Percentiles rank a stretch among this genome's conserved stretches.
These are phyloP conservation scores for Sinonovacula constricta DNA, from an alignment of 1,140 invertebrate genomes.

Conservation along the genomic window DNA sequence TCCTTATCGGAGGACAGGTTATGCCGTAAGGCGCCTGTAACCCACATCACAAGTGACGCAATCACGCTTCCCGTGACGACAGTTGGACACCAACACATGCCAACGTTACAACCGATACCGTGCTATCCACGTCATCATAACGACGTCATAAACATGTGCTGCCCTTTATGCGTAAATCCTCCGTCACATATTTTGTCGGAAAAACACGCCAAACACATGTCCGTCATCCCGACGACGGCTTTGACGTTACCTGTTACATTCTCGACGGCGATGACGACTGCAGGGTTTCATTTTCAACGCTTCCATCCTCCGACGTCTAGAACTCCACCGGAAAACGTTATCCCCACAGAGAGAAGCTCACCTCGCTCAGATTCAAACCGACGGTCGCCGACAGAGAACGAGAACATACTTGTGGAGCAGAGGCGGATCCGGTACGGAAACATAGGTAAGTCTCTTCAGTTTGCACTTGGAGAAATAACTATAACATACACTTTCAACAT, in stretches of 20 bases:
- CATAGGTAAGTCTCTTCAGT: slow-evolving; percentile 30
- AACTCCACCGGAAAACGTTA: slow-evolving; percentile 9
- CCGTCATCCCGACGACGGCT: slow-evolving; percentile 22
- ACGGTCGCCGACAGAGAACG: slow-evolving; percentile 19
- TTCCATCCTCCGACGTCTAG: slow-evolving; percentile 2
- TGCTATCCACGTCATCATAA: slow-evolving; percentile 64
- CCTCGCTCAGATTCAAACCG: slow-evolving; percentile 6
- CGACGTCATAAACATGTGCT: slow-evolving; percentile 64
- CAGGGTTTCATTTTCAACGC: slow-evolving; percentile 28
- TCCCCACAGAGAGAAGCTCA: neutral
- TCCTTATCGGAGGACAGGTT: neutral
- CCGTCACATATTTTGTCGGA: slow-evolving; percentile 52
- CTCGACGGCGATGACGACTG: slow-evolving; percentile 21
- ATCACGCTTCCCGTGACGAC: slow-evolving; percentile 29
- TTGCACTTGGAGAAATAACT: no score
- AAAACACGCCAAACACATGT: slow-evolving; percentile 40
- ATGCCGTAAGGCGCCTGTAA: neutral
- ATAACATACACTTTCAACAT: no score
- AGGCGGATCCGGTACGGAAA: slow-evolving; percentile 30
- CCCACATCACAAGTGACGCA: slow-evolving; percentile 8
- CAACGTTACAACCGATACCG: slow-evolving; percentile 55
- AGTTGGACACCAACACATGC: slow-evolving; percentile 27
- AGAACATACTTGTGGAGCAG: slow-evolving; percentile 15
- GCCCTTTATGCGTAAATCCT: slow-evolving; percentile 64
- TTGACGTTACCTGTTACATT: slow-evolving; percentile 36